A percentile compares a stretch with the other conserved stretches of the same genome.
These are phyloP conservation scores for Battus philenor DNA, from an alignment of 1,140 invertebrate species.

Conservation along the genomic window DNA sequence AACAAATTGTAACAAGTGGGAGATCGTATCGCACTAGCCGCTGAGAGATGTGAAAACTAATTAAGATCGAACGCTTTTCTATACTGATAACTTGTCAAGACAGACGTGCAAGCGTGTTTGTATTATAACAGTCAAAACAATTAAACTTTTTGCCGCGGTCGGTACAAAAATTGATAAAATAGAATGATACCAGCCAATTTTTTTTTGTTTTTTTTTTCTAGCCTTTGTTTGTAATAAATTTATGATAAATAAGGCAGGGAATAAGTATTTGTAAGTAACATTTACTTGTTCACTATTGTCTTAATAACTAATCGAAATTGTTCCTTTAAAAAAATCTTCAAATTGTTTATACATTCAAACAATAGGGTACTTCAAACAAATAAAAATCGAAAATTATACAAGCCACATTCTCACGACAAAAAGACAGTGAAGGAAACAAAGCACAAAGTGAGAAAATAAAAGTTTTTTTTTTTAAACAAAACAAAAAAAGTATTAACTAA, in stretches of 20 bases:
- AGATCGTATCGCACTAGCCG: slow-evolving; percentile 68
- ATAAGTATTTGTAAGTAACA: too few species aligned
- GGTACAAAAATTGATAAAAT: too few species aligned
- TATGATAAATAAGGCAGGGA: too few species aligned
- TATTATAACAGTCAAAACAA: slow-evolving; percentile 73
- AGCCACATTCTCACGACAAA: not conserved
- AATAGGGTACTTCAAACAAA: too few species aligned
- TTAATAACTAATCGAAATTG: too few species aligned
- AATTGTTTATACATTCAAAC: too few species aligned
- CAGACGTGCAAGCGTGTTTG: slow-evolving; percentile 54
- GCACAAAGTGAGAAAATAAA: slow-evolving; percentile 24
- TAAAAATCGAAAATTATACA: too few species aligned
- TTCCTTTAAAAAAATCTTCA: too few species aligned
- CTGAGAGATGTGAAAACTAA: slow-evolving; percentile 74
- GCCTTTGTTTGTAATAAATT: too few species aligned
- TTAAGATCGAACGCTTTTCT: slow-evolving; percentile 73
- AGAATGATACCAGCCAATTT: too few species aligned
- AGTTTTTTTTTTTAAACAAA: slow-evolving; percentile 23
- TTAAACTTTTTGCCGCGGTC: slow-evolving; percentile 66
- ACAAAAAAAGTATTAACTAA: slow-evolving; percentile 57
- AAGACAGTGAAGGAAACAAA: not conserved
- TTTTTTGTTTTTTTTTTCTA: too few species aligned
- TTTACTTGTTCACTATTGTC: too few species aligned
- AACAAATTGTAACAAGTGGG: slow-evolving; percentile 71
- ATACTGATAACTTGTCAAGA: slow-evolving; percentile 63